Conservation (phyloP, 2,888 invertebrate species). For the Ommatoiulus sabulosus region DNA sequence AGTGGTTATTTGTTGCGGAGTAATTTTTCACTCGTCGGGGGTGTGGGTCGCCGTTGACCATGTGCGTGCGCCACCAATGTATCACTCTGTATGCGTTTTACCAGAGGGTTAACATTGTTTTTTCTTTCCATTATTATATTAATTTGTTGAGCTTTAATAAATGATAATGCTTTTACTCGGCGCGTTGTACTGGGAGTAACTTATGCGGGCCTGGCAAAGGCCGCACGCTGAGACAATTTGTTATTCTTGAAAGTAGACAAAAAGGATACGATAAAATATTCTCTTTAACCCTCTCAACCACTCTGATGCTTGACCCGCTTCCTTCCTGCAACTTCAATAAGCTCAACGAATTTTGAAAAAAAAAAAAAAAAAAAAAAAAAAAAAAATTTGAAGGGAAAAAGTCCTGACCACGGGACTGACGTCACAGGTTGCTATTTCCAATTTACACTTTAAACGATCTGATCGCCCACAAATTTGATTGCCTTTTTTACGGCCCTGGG, state of each 20-base stretch:
- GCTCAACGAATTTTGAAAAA: not conserved
- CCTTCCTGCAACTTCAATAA: not conserved
- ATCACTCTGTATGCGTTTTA: slow-evolving; percentile 3
- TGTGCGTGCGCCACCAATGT: not conserved
- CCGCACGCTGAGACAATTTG: slow-evolving; percentile 15
- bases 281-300: not conserved
- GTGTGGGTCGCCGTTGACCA: slow-evolving; percentile 7
- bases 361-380: not conserved
- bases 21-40: not conserved
- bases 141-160: slow-evolving; percentile 14
- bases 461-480: not conserved
- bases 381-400: not conserved
- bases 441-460: not conserved
- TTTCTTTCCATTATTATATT: not conserved
- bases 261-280: not conserved
- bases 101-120: not conserved
- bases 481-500: not conserved
- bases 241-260: not conserved
- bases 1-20: not conserved
- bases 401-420: not conserved
- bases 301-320: not conserved
- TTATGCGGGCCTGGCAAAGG: slow-evolving; percentile 5
- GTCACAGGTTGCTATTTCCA: not conserved
- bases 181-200: not conserved
- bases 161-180: slow-evolving; percentile 5